These are phyloP conservation scores for Hydrochoerus hydrochaeris DNA, from an alignment of 2,113 vertebrate genomes.

Conservation along the genomic window DNA sequence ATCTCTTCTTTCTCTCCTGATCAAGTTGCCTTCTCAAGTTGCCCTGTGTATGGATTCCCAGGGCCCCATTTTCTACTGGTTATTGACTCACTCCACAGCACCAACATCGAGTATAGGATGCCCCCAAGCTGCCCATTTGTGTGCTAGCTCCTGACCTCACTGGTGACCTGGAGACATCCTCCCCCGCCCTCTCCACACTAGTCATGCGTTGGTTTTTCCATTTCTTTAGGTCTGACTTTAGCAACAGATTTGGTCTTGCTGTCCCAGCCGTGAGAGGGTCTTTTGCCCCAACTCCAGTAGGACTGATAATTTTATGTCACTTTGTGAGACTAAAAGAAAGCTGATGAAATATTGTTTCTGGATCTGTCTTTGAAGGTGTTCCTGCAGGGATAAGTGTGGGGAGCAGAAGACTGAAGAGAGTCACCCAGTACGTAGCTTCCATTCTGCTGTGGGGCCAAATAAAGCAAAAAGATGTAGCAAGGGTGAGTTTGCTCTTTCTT, in stretches of 20 bases:
- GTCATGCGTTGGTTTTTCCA: background rate
- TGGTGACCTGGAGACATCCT: background rate
- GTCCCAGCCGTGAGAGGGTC: background rate
- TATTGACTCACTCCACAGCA: background rate
- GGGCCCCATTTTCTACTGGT: background rate
- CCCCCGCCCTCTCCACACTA: background rate
- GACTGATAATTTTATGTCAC: background rate
- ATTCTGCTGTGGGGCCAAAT: background rate
- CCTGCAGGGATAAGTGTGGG: background rate
- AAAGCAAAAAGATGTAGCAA: background rate
- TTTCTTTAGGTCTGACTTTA: background rate
- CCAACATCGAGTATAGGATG: background rate
- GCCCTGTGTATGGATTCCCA: background rate
- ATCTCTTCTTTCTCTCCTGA: background rate
- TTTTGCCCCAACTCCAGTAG: background rate
- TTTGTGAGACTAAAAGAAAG: background rate
- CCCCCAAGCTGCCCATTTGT: background rate
- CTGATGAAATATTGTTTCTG: background rate
- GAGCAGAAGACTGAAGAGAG: background rate
- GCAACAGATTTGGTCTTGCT: background rate
- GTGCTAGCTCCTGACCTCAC: background rate
- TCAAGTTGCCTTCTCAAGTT: background rate
- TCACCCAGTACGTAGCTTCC: background rate
- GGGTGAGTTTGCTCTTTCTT: background rate
- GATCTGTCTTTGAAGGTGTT: background rate